Conservation (phyloP, 2,797 vertebrate species). For the Xenentodon cancila region DNA sequence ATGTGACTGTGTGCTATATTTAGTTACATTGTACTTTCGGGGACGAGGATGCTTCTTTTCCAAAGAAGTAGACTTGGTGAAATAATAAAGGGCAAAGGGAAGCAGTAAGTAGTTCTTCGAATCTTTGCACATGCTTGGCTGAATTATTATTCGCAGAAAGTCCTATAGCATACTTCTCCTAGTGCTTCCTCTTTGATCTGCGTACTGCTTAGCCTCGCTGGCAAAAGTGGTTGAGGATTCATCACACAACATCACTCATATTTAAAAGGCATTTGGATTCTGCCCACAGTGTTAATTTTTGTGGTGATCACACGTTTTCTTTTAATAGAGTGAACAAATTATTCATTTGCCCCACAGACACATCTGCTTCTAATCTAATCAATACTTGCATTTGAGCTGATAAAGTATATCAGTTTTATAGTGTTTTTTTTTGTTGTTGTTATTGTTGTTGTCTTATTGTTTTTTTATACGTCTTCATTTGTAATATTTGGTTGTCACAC, state of each 20-base stretch:
- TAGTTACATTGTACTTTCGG: constrained; percentile 25
- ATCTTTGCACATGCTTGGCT: constrained; percentile 37
- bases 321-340: constrained; percentile 14
- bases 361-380: constrained; percentile 35
- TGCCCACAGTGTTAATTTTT: constrained; percentile 28
- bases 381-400: constrained; percentile 42
- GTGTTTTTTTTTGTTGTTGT: constrained; percentile 58
- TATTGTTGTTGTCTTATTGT: too few species aligned
- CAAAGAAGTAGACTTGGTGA: constrained; percentile 16
- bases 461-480: constrained; percentile 39
- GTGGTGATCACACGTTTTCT: not conserved
- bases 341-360: constrained; percentile 29
- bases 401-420: constrained; percentile 39
- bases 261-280: constrained; percentile 24
- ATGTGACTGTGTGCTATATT: constrained; percentile 41
- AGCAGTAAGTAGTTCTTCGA: constrained; percentile 37
- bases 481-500: constrained; percentile 65
- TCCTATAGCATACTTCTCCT: constrained; percentile 49
- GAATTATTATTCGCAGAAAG: constrained; percentile 49
- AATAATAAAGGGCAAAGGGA: constrained; percentile 34
- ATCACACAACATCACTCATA: constrained; percentile 23
- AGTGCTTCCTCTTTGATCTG: constrained; percentile 64
- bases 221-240: constrained; percentile 25
- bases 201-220: constrained; percentile 27
- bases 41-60: constrained; percentile 1